phyloP scores from a whole-genome alignment of 2,113 vertebrate genomes.

The Marcusenius ussheri region DNA sequence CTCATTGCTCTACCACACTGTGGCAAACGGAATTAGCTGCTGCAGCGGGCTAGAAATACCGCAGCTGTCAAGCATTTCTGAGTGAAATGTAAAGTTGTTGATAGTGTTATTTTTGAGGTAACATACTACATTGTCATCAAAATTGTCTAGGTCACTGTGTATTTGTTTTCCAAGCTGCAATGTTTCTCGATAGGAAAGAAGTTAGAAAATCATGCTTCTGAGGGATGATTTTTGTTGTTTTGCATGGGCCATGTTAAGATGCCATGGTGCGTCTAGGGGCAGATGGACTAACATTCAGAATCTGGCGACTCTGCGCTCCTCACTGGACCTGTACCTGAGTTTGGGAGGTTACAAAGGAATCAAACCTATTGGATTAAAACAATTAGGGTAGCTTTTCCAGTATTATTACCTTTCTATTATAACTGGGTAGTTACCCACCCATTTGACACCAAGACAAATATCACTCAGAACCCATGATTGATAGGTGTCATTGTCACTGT shows the following conservation, averaged over 20 bases:
- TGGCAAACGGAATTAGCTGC: background rate
- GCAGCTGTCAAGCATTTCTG: background rate
- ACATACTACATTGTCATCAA: background rate
- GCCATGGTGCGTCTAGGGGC: background rate
- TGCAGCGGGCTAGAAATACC: background rate
- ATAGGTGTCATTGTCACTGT: background rate
- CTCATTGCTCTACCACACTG: background rate
- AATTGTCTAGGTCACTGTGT: background rate
- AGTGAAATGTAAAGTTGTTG: background rate
- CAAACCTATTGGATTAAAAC: background rate
- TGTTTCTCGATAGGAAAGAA: background rate
- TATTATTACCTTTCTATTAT: background rate
- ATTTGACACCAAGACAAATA: background rate
- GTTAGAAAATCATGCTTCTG: background rate
- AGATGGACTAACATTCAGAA: background rate
- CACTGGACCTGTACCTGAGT: background rate
- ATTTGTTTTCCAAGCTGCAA: background rate
- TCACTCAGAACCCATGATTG: background rate
- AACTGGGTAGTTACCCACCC: background rate
- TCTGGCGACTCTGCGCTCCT: background rate
- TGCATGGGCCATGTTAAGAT: background rate
- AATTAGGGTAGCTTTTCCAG: background rate
- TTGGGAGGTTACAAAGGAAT: background rate
- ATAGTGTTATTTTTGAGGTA: background rate
- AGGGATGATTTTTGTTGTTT: background rate